Evolutionary conservation across 2,113 vertebrate species (phyloP).

Genomic region (Odobenus rosmarus): DNA sequence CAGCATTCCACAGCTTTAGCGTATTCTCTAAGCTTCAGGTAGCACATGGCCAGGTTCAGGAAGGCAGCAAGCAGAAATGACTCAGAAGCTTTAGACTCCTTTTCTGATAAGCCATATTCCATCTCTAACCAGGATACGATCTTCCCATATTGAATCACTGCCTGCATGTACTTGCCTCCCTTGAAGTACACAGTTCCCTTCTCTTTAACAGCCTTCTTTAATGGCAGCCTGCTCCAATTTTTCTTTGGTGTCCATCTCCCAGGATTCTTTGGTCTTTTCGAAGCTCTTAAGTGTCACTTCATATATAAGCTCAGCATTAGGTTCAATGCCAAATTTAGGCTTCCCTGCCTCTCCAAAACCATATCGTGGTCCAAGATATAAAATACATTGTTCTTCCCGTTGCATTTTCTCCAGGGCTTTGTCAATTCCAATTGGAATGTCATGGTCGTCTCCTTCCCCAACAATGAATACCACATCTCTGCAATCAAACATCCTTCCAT

Average conservation of each 20-base stretch:
- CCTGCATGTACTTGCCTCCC: slow-evolving; percentile 92
- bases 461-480: slow-evolving; percentile 92
- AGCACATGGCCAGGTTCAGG: slow-evolving; percentile 97
- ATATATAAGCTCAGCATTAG: slow-evolving; percentile 92
- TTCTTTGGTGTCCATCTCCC: no score
- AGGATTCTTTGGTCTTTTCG: slow-evolving; percentile 86
- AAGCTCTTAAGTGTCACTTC: slow-evolving; percentile 96
- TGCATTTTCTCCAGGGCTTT: slow-evolving; percentile 98
- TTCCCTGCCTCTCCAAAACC: slow-evolving; percentile 95
- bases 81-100: slow-evolving; percentile 90
- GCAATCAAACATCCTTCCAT: slow-evolving; percentile 90
- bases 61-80: slow-evolving; percentile 91
- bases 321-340: slow-evolving; percentile 90
- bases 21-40: slow-evolving; percentile 92
- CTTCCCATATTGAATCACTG: slow-evolving; percentile 94
- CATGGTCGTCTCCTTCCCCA: slow-evolving; percentile 94
- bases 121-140: slow-evolving; percentile 96
- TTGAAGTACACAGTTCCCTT: not conserved
- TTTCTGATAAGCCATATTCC: slow-evolving; percentile 90
- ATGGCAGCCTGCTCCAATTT: no score
- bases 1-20: slow-evolving; percentile 93
- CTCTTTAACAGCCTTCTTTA: no score
- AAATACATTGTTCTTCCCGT: slow-evolving; percentile 93
- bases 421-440: slow-evolving; percentile 95
- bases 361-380: slow-evolving; percentile 93